A percentile compares a stretch with the other conserved stretches of the same genome.
These are phyloP conservation scores for Neotoxoptera formosana DNA, from an alignment of 1,140 invertebrate genomes.

Conservation along the genomic window DNA sequence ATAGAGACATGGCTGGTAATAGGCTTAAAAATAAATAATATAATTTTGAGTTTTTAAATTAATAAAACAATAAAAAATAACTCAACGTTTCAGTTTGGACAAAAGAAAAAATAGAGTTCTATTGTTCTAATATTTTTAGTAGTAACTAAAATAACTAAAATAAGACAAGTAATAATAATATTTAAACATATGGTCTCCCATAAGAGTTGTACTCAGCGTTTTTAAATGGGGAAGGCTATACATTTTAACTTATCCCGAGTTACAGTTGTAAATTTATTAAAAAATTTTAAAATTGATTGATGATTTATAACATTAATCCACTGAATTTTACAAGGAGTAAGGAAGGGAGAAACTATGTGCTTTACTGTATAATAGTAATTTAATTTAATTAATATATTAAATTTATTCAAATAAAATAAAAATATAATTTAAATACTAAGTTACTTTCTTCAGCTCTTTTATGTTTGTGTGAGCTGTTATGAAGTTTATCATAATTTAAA, in stretches of 20 bases:
- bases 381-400: not conserved
- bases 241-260: not conserved
- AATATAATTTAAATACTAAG: not conserved
- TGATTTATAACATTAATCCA: not conserved
- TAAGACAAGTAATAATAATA: not conserved
- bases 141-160: not conserved
- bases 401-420: not conserved
- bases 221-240: not conserved
- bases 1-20: constrained; percentile 60
- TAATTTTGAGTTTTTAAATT: not conserved
- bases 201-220: not conserved
- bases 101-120: not conserved
- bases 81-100: not conserved
- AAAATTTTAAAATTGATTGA: not conserved
- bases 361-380: not conserved
- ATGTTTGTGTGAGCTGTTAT: not conserved
- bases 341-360: not conserved
- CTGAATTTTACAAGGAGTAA: not conserved
- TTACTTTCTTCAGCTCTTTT: not conserved
- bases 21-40: not conserved
- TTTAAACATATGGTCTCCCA: not conserved
- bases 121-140: not conserved
- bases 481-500: too few relatives aligned
- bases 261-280: too few relatives aligned
- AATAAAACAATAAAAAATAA: not conserved